A percentile compares a stretch with the other conserved stretches of the same genome.
These are phyloP conservation scores for Diploscapter pachys DNA, from an alignment of 1,140 invertebrate genomes.

Conservation along the genomic window DNA sequence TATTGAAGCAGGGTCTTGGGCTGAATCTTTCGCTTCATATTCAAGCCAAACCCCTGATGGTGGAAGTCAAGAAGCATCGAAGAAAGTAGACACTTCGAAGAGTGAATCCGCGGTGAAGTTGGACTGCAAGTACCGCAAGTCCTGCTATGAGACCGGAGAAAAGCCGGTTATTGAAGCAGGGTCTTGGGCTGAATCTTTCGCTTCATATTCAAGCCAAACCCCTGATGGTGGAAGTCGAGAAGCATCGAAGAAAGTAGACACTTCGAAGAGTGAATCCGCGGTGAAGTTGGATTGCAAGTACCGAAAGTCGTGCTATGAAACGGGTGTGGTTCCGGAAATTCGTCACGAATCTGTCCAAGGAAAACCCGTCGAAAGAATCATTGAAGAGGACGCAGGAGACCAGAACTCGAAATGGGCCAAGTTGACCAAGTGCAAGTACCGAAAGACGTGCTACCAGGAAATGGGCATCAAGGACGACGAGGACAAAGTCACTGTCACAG, in stretches of 20 bases:
- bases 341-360: neutral
- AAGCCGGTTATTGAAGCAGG: slow-evolving; percentile 2
- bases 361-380: slow-evolving; percentile 1
- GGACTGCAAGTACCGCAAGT: slow-evolving; percentile 44
- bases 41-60: neutral
- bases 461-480: slow-evolving; percentile 16
- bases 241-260: no score
- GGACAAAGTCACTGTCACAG: neutral
- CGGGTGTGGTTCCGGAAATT: slow-evolving; percentile 24
- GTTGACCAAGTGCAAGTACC: slow-evolving; percentile 36
- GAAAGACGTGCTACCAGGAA: slow-evolving; percentile 35
- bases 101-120: slow-evolving; percentile 1
- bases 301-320: slow-evolving; percentile 42
- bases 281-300: slow-evolving; percentile 41
- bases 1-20: slow-evolving; percentile 8
- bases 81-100: neutral
- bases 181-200: no score
- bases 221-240: no score
- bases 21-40: no score
- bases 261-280: neutral
- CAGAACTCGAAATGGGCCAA: neutral
- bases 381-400: slow-evolving; percentile 18
- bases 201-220: no score
- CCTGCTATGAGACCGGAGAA: slow-evolving; percentile 42
- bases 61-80: neutral